Evolutionary conservation across 2,888 invertebrate genomes (phyloP).

Genomic region (Lamellibrachia satsuma): DNA sequence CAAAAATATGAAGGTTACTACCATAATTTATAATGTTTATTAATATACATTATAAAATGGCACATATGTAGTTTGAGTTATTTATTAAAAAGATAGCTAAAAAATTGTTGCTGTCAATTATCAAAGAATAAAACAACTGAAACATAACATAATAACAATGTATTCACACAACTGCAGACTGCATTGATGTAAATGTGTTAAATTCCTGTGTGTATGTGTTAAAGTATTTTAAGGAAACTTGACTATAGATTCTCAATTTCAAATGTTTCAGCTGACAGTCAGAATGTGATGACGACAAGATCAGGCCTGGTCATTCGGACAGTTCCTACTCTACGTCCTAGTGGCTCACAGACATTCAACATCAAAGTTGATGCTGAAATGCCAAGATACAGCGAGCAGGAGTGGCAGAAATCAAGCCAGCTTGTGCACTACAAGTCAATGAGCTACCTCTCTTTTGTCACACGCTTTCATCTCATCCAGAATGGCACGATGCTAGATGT

Average conservation of each 20-base stretch:
- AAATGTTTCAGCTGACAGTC: conserved; percentile 46
- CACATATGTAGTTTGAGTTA: too few species aligned
- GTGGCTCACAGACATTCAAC: not conserved
- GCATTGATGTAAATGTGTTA: not conserved
- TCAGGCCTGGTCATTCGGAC: conserved; percentile 51
- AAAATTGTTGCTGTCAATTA: not conserved
- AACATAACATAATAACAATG: not conserved
- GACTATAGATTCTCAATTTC: not conserved
- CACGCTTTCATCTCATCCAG: conserved; percentile 48
- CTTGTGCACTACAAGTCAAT: conserved; percentile 44
- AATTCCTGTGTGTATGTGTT: too few species aligned
- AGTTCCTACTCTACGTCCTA: conserved; percentile 21
- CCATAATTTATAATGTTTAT: not conserved
- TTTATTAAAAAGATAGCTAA: too few species aligned
- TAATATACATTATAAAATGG: not conserved
- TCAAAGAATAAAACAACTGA: not conserved
- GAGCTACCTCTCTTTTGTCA: conserved; percentile 52
- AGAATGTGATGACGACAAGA: conserved; percentile 54
- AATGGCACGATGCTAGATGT: conserved; percentile 46
- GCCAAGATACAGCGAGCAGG: not conserved
- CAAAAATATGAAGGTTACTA: not conserved
- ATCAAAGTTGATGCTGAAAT: not conserved
- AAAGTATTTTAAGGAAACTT: too few species aligned
- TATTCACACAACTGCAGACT: not conserved
- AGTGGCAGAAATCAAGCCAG: conserved; percentile 13